Percentiles rank a stretch among this genome's conserved stretches.
Evolutionary conservation across 2,888 invertebrate species (phyloP).

Genomic region (Drosophila mayaguana): DNA sequence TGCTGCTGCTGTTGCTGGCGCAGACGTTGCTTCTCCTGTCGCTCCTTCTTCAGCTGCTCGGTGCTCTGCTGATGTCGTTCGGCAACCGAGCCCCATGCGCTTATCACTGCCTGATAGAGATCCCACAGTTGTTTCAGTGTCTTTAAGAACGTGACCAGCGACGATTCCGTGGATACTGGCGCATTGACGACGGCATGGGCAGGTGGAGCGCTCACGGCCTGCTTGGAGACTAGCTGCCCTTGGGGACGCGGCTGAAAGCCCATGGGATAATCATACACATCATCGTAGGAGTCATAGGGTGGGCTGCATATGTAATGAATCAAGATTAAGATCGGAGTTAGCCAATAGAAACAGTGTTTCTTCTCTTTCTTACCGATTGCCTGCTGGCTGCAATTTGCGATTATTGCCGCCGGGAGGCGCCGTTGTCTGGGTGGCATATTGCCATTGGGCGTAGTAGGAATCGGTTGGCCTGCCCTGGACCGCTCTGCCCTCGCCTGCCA

Average conservation of each 20-base stretch:
- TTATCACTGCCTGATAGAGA: constrained; percentile 78
- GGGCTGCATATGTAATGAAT: constrained; percentile 21
- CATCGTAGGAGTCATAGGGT: constrained; percentile 64
- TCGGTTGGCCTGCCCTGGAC: constrained; percentile 42
- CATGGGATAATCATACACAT: constrained; percentile 72
- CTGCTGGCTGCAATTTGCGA: constrained; percentile 50
- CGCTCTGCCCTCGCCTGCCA: constrained; percentile 54
- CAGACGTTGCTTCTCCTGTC: constrained; percentile 61
- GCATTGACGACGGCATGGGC: constrained; percentile 14
- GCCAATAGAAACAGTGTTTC: neutral
- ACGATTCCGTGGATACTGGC: constrained; percentile 47
- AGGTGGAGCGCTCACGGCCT: constrained; percentile 22
- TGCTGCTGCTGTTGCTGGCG: constrained; percentile 67
- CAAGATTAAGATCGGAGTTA: neutral
- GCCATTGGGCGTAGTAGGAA: constrained; percentile 62
- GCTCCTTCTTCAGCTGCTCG: constrained; percentile 60
- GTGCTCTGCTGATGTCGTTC: constrained; percentile 63
- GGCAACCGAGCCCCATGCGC: constrained; percentile 80
- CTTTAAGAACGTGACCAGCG: constrained; percentile 71
- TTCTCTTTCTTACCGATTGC: constrained; percentile 53
- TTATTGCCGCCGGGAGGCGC: constrained; percentile 40
- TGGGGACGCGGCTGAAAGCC: constrained; percentile 65
- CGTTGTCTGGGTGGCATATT: constrained; percentile 32
- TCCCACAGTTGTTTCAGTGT: constrained; percentile 82
- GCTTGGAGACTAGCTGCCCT: constrained; percentile 40